phyloP scores from a whole-genome alignment of 2,113 vertebrate genomes.

The Gallinago undulata region DNA sequence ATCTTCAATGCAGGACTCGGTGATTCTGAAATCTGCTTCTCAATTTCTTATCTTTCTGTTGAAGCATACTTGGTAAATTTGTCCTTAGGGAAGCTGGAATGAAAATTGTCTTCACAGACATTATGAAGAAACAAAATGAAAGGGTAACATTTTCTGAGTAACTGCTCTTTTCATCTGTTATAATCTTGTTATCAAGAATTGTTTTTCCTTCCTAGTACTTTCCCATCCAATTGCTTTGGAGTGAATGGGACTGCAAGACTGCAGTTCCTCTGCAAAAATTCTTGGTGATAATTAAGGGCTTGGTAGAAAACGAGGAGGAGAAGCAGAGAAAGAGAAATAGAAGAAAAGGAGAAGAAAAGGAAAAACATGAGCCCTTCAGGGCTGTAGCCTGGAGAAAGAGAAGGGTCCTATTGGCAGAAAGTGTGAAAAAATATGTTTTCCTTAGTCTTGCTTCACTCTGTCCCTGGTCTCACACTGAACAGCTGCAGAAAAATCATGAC shows the following conservation, averaged over 20 bases:
- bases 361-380: fast-evolving
- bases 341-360: neutral
- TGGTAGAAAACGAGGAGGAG: neutral
- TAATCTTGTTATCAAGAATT: neutral
- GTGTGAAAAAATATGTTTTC: neutral
- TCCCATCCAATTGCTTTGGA: neutral
- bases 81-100: neutral
- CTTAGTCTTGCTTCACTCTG: neutral
- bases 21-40: neutral
- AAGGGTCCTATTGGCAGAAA: neutral
- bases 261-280: neutral
- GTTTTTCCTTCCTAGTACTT: neutral
- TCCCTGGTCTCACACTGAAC: neutral
- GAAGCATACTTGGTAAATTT: neutral
- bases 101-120: neutral
- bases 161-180: neutral
- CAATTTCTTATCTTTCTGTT: neutral
- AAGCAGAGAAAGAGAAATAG: neutral
- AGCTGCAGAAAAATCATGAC: neutral
- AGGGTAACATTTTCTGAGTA: neutral
- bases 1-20: neutral
- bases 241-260: neutral
- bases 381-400: neutral
- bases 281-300: neutral
- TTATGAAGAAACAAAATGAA: neutral